Conservation (phyloP, 2,113 vertebrate genomes). For the Pygoscelis antarcticus region DNA sequence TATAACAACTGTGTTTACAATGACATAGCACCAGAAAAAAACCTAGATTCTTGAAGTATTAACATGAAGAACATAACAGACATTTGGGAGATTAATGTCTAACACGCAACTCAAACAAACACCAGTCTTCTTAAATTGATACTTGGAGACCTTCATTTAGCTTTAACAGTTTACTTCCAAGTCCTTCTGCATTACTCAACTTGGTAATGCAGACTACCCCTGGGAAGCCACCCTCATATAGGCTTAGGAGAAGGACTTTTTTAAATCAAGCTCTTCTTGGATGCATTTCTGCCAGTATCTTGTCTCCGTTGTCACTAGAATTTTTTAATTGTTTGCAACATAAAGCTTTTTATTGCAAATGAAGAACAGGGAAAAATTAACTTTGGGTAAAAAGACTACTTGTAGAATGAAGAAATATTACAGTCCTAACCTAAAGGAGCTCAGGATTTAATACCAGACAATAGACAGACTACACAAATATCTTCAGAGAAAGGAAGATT, state of each 20-base stretch:
- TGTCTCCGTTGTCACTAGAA: neutral
- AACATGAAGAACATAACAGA: neutral
- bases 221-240: neutral
- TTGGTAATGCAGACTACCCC: neutral
- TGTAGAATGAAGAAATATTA: neutral
- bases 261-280: neutral
- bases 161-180: neutral
- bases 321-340: neutral
- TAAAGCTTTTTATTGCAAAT: neutral
- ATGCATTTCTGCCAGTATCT: neutral
- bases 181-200: neutral
- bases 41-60: neutral
- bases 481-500: neutral
- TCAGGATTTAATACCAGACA: neutral
- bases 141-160: neutral
- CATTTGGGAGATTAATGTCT: neutral
- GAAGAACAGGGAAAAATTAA: neutral
- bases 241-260: neutral
- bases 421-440: neutral
- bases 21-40: neutral
- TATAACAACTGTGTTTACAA: neutral
- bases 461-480: neutral
- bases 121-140: neutral
- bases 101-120: neutral
- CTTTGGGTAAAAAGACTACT: neutral